phyloP scores from a whole-genome alignment of 2,797 vertebrate genomes.

The Onychomys arenicola region DNA sequence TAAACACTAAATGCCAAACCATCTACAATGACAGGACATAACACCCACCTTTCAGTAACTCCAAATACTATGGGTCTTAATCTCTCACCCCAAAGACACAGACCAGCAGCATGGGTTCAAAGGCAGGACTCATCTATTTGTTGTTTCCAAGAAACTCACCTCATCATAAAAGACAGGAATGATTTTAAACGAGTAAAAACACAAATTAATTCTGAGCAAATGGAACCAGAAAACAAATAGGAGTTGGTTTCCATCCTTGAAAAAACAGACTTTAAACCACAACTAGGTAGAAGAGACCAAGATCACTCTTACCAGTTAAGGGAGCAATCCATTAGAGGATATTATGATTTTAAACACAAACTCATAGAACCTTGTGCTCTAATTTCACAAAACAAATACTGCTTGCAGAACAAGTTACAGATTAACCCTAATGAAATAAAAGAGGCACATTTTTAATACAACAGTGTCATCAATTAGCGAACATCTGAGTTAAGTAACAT shows the following conservation, averaged over 20 bases:
- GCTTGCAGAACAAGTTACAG: neutral
- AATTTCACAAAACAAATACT: neutral
- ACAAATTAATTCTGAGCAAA: neutral
- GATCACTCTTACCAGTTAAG: neutral
- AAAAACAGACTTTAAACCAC: neutral
- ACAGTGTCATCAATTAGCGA: neutral
- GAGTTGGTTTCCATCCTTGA: neutral
- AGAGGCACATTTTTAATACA: neutral
- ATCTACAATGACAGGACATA: neutral
- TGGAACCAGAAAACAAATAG: neutral
- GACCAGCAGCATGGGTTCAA: neutral
- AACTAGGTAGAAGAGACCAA: neutral
- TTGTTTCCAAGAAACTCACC: neutral
- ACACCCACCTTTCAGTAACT: neutral
- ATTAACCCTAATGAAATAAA: neutral
- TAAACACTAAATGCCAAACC: no score
- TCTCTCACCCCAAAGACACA: neutral
- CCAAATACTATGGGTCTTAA: neutral
- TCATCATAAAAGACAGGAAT: neutral
- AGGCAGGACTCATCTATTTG: neutral
- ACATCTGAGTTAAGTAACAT: neutral
- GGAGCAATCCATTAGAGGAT: neutral
- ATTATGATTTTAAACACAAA: neutral
- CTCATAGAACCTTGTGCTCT: neutral
- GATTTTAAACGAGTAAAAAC: neutral